phyloP scores from a whole-genome alignment of 2,113 vertebrate genomes.

The Colaptes auratus region DNA sequence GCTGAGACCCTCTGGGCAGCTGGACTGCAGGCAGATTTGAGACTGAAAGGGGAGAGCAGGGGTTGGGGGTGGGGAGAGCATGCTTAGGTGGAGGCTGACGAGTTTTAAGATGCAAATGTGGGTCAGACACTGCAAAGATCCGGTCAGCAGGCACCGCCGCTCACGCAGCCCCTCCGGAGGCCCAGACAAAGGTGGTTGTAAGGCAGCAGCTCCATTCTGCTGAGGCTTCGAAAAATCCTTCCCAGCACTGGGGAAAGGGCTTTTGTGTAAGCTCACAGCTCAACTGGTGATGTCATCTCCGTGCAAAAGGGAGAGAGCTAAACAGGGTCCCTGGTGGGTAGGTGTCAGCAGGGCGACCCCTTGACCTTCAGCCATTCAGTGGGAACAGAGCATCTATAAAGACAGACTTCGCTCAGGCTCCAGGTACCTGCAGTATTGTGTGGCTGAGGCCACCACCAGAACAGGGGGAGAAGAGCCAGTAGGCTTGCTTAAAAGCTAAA shows the following conservation, averaged over 20 bases:
- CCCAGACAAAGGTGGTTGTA: constrained; percentile 46
- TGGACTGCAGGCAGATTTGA: not conserved
- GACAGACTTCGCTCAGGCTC: not conserved
- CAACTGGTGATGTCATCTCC: constrained; percentile 52
- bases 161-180: not conserved
- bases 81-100: not conserved
- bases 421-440: not conserved
- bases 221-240: constrained; percentile 21
- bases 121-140: constrained; percentile 53
- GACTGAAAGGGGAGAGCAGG: not conserved
- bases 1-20: not conserved
- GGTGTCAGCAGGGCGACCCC: not conserved
- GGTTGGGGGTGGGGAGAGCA: not conserved
- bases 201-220: constrained; percentile 28
- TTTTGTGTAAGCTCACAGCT: constrained; percentile 57
- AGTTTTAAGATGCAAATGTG: constrained; percentile 70
- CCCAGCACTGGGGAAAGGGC: constrained; percentile 35
- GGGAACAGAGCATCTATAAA: not conserved
- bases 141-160: constrained; percentile 15
- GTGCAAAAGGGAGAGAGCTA: constrained; percentile 17
- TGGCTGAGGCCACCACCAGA: not conserved
- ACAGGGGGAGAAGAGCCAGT: not conserved
- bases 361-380: not conserved
- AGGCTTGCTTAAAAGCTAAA: not conserved
- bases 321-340: constrained; percentile 9